Evolutionary conservation across 2,888 invertebrate genomes (phyloP).

Genomic region (Rambutsinella grinnellia): DNA sequence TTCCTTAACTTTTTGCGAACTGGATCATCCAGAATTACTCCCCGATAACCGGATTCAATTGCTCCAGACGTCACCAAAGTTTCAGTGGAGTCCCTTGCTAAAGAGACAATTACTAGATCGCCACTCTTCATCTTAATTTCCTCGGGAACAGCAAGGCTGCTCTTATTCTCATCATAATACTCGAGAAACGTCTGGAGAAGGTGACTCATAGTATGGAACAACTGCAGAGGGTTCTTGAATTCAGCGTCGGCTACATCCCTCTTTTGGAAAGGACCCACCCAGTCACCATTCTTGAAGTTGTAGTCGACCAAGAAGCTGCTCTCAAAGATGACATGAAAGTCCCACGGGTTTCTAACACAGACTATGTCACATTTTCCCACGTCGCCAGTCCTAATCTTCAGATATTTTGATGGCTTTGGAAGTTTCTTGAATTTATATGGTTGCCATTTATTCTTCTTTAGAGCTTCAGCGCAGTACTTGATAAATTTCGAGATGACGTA

Average conservation of each 20-base stretch:
- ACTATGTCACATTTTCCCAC: background rate
- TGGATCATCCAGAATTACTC: background rate
- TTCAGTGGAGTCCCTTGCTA: background rate
- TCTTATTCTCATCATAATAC: too few species aligned
- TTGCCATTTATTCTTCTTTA: too few species aligned
- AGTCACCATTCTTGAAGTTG: background rate
- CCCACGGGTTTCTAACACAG: background rate
- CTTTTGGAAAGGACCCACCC: background rate
- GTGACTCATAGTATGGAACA: background rate
- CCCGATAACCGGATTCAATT: too few species aligned
- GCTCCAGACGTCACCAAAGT: too few species aligned
- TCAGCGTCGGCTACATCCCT: background rate
- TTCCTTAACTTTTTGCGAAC: background rate
- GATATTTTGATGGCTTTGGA: background rate
- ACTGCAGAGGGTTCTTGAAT: background rate
- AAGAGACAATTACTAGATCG: background rate
- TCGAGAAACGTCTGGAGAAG: background rate
- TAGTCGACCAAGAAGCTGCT: background rate
- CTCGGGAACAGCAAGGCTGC: too few species aligned
- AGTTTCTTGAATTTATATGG: background rate
- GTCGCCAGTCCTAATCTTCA: background rate
- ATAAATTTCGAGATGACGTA: too few species aligned
- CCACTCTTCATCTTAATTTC: background rate
- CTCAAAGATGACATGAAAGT: background rate
- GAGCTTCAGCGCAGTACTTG: too few species aligned